Percentiles rank a stretch among this genome's conserved stretches.
These are phyloP conservation scores for Xenentodon cancila DNA, from an alignment of 2,797 vertebrate species.

Conservation along the genomic window DNA sequence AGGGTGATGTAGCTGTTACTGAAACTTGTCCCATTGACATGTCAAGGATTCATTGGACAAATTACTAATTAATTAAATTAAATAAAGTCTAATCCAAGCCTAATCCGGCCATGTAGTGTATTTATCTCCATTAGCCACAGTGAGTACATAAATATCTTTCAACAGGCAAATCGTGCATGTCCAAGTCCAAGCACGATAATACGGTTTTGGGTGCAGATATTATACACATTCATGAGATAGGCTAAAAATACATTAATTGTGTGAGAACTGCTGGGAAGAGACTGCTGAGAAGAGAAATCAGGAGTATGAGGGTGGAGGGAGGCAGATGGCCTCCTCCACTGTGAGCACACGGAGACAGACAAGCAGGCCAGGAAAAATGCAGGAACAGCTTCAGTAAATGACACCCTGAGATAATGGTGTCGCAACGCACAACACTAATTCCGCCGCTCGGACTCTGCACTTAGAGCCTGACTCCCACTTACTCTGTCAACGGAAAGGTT, in stretches of 20 bases:
- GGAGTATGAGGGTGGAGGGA: constrained; percentile 51
- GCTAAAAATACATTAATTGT: constrained; percentile 66
- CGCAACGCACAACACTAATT: constrained; percentile 66
- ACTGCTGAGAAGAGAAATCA: constrained; percentile 62
- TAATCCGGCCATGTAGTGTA: constrained; percentile 68
- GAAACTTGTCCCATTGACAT: constrained; percentile 77
- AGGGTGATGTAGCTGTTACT: constrained; percentile 69
- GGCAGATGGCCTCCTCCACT: constrained; percentile 75
- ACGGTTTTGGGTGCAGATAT: constrained; percentile 38
- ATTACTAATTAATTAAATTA: constrained; percentile 76
- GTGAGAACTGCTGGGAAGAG: constrained; percentile 68
- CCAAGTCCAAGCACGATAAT: constrained; percentile 27
- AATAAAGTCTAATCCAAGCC: constrained; percentile 70
- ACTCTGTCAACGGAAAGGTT: constrained; percentile 81
- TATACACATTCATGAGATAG: constrained; percentile 55
- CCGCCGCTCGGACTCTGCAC: constrained; percentile 57
- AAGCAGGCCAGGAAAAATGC: constrained; percentile 56
- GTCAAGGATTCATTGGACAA: constrained; percentile 65
- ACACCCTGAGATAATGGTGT: constrained; percentile 75
- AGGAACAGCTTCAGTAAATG: constrained; percentile 70
- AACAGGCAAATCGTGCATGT: constrained; percentile 35
- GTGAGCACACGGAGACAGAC: constrained; percentile 61
- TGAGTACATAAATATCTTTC: constrained; percentile 51
- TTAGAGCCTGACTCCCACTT: constrained; percentile 73
- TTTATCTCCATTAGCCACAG: constrained; percentile 67